Evolutionary conservation across 2,113 vertebrate species (phyloP), one percentile per base, ranked within the genome.

Genomic region (Saguinus midas): DNA sequence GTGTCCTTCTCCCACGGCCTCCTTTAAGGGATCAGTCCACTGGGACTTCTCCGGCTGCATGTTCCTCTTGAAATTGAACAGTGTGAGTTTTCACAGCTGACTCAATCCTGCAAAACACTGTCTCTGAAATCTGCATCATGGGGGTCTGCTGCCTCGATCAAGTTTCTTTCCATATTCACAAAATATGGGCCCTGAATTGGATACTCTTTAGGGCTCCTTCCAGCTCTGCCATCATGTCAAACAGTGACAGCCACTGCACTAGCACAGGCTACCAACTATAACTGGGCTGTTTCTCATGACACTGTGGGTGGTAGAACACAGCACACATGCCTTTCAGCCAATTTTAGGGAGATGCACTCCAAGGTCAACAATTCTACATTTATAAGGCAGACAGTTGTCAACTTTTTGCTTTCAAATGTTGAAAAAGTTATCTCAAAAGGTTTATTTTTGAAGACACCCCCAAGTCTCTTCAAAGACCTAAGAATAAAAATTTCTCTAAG

Each of bases 381-480:
- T 95, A 55, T 37, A 35, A 79, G 76, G 52, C 37, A 87, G 20
- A 90, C 45, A 29, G 9, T 1, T 80, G 45, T 61, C n/a, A 55
- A 40, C 21, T 83, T 87, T 66, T 61, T 86, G 82, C 29, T 72
- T 55, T 27, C 55, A 1, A 66, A 45, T 68, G 82, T 61, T 88
- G 17, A 52, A 87, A 43, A 78, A 64, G 1, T 70, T 76, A 84
- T 25, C 70, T 90, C 23, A 66, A 84, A 86, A 48, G 5, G 58
- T 43, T 40, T 78, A 17, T 55, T 23, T 87, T 84, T 70, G 85
- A 81, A 95, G 50, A 90, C 58, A 90, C 5, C 37, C 45, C 50
- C 1, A 76, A 80, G 45, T 66, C 17, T 81, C 94, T 93, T 93
- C 73, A 87, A 92, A 96, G 70, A 80, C 18, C 50, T 8, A 20